Base-by-base conservation (phyloP, 2,888 invertebrate species). In the Cistogaster globosa region DNA sequence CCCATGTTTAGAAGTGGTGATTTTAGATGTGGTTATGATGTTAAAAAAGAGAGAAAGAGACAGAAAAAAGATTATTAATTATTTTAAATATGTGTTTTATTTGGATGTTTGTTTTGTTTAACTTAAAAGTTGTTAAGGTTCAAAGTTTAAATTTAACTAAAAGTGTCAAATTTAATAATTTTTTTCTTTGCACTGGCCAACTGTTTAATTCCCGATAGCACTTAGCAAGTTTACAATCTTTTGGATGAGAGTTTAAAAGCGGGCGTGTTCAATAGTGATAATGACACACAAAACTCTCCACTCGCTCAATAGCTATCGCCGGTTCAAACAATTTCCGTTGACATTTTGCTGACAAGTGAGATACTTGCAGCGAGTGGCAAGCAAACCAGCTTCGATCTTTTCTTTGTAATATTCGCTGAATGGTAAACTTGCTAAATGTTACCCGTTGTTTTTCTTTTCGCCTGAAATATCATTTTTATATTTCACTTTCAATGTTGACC, bases 131-230 rank as follows among this genome's bases (percentile, higher is more conserved):
- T 53, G 6, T 45, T 53, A 53, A 18, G 51, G 18, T 1, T 53
- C 0, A 32, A 67, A 36, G 38, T 68, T 32, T 51, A 32, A 32
- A 1, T 65, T 65, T 55, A 26, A 22, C 2, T 42, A 57, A 69
- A 74, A n/a, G 22, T 22, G 51, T 74, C 7, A 60, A 20, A 62
- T 72, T 51, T 38, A 20, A 55, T n/a, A 36, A 26, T 36, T 51
- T 57, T 48, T 22, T 53, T 63, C 12, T 51, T 22, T 42, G 22
- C 36, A 74, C 62, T 74, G 74, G 38, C 38, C 62, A 57, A 69
- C 68, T 55, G n/a, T 9, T 20, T 55, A 55, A 53, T 7, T 12
- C 32, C 9, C 11, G 3, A 32, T 32, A 32, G 32, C 32, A 32
- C 8, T 32, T 32, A 32, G 32, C 32, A 8, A 32, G 32, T 8